These are phyloP conservation scores for Araneus ventricosus DNA, from an alignment of 1,140 invertebrate genomes.

Conservation along the genomic window DNA sequence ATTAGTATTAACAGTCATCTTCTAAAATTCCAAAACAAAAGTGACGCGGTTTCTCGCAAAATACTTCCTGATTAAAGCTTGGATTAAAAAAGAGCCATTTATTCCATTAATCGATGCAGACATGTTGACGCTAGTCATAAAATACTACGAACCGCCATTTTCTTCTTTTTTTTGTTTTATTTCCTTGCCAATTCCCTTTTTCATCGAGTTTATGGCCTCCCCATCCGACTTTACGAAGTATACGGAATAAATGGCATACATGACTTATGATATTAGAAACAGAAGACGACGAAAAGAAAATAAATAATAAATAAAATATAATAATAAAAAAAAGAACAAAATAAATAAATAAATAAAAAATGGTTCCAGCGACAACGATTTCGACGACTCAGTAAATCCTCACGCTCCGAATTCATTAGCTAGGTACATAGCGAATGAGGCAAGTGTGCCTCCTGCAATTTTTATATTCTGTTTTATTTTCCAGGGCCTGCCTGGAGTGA, in stretches of 20 bases:
- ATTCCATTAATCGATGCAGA: neutral
- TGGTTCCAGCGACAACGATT: slow-evolving; percentile 13
- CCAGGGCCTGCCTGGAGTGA: slow-evolving; percentile 2
- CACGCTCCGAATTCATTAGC: slow-evolving; percentile 42
- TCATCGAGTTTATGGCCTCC: neutral
- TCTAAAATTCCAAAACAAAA: no score
- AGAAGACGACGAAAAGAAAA: neutral
- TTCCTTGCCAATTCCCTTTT: neutral
- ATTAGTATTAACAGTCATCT: no score
- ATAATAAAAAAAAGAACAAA: neutral
- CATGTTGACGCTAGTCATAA: neutral
- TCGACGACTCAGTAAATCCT: neutral
- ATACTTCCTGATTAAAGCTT: neutral
- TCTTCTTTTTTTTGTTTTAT: neutral
- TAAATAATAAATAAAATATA: neutral
- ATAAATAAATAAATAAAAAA: slow-evolving; percentile 6
- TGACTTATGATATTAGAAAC: slow-evolving; percentile 22
- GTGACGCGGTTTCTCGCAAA: neutral
- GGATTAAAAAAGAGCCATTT: neutral
- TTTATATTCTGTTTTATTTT: slow-evolving; percentile 48
- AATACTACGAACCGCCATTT: neutral
- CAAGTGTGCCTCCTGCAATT: neutral
- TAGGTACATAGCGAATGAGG: slow-evolving; percentile 10
- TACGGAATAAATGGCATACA: slow-evolving; percentile 12
- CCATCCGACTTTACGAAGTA: neutral